These are phyloP conservation scores for Coptodon bakossiorum DNA, from an alignment of 2,113 vertebrate species.

Conservation along the genomic window DNA sequence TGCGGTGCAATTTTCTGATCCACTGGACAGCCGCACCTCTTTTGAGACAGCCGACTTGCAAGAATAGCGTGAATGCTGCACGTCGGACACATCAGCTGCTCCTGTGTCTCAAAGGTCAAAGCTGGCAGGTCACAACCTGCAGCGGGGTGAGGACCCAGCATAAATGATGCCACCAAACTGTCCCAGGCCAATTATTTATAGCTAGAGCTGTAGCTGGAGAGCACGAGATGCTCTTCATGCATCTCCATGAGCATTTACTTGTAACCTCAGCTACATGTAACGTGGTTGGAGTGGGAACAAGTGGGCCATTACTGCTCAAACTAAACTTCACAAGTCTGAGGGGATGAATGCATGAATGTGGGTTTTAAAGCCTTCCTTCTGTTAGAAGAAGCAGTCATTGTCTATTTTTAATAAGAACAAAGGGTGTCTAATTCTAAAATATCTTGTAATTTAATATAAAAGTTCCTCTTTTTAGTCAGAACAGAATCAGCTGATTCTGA, in stretches of 20 bases:
- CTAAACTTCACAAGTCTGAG: background rate
- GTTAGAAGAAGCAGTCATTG: background rate
- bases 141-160: background rate
- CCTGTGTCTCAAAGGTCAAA: conserved; percentile 19
- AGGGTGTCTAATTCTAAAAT: background rate
- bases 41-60: background rate
- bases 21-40: background rate
- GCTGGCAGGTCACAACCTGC: conserved; percentile 50
- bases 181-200: conserved; percentile 42
- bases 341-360: background rate
- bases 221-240: background rate
- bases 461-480: background rate
- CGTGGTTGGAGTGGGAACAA: background rate
- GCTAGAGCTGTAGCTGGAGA: background rate
- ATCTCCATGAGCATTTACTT: conserved; percentile 3
- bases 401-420: background rate
- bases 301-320: background rate
- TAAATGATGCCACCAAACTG: conserved; percentile 17
- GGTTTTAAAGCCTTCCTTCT: background rate
- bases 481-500: background rate
- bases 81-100: conserved; percentile 51
- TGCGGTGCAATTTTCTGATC: background rate
- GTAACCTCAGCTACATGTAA: background rate
- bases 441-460: background rate
- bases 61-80: conserved; percentile 12